Conservation (phyloP, 2,888 invertebrate species). For the Lithodes maja region DNA sequence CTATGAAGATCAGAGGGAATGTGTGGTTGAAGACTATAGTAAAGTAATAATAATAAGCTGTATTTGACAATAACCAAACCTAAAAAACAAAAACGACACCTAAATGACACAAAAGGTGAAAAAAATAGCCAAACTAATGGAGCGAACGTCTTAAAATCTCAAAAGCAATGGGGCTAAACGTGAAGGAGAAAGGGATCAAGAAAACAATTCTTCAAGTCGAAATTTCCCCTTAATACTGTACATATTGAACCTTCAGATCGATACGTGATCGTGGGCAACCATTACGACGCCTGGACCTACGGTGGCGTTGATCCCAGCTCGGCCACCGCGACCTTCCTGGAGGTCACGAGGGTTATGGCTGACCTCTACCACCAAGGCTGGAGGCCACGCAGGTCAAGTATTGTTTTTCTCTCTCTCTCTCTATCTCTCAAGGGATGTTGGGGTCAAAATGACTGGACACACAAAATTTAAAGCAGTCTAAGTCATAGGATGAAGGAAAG, state of each 20-base stretch:
- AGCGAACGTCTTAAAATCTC: too few relatives aligned
- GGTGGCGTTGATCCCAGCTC: slow-evolving; percentile 36
- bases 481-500: too few relatives aligned
- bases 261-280: slow-evolving; percentile 44
- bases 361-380: slow-evolving; percentile 29
- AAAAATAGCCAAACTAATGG: too few relatives aligned
- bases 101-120: too few relatives aligned
- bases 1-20: too few relatives aligned
- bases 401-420: neutral
- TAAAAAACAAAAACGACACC: neutral
- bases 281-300: slow-evolving; percentile 50
- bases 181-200: neutral
- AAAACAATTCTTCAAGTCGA: too few relatives aligned
- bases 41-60: too few relatives aligned
- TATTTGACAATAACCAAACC: neutral
- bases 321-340: slow-evolving; percentile 23
- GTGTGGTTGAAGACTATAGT: too few relatives aligned
- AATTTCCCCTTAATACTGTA: too few relatives aligned
- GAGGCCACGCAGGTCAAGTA: slow-evolving; percentile 40
- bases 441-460: too few relatives aligned
- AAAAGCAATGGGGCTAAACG: neutral
- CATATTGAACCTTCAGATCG: slow-evolving; percentile 16
- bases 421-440: neutral
- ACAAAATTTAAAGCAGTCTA: too few relatives aligned
- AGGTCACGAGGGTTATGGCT: slow-evolving; percentile 20